Evolutionary conservation across 2,113 vertebrate genomes (phyloP), one percentile per base, ranked within the genome.

Genomic region (Mastomys coucha): DNA sequence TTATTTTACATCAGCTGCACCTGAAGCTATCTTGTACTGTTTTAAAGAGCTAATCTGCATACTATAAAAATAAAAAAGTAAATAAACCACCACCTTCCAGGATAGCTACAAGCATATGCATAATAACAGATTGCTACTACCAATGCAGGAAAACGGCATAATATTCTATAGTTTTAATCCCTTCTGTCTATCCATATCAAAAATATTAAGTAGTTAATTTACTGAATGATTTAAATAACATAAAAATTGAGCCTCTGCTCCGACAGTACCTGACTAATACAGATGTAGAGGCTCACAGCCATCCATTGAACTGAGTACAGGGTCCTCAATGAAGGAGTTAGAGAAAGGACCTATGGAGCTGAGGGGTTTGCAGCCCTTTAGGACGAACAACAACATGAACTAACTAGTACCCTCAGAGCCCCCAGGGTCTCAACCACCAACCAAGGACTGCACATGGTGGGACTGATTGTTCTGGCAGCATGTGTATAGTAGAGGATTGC

Each of bases 1-100:
- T 87, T 81, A 88, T 96, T 91, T 91, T 88, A 88, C 16, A 92
- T 75, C 76, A 91, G 56, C 78, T 97, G 70, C n/a, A 96, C 81
- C 60, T 78, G 81, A 96, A 95, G 80, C 73, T 92, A 92, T 85
- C 53, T 89, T 89, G 80, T 56, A 89, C 72, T 63, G 63, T 86
- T 91, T 92, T 93, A 96, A 93, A 92, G 60, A 82, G 5, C 31
- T 91, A 33, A 12, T 91, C 45, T 73, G 24, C 17, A 1, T 80
- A 70, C 20, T 72, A 93, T 75, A 86, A 97, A 94, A 95, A 58
- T 92, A 45, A 84, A 97, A 84, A 84, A 75, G 56, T 51, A 94
- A 96, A 93, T 78, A 92, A 96, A 65, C 60, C 24, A 90, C 53
- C 7, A 88, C 33, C 72, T 80, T 88, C n/a, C 31, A 89, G 58